Evolutionary conservation across 1,140 invertebrate species (phyloP).

Genomic region (Drosophila azteca): DNA sequence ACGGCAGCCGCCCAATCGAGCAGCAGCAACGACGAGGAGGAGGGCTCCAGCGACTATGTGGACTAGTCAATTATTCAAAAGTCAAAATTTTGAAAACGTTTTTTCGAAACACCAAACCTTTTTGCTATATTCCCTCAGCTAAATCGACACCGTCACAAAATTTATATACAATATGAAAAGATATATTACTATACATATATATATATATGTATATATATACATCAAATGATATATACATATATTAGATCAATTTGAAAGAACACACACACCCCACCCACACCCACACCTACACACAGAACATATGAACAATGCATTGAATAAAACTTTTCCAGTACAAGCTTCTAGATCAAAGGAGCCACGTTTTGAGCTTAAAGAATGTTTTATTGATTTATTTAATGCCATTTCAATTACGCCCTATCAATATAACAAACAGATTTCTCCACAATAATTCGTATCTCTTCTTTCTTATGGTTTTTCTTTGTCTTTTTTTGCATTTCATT

Average conservation of each 20-base stretch:
- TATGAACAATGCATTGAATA: slow-evolving; percentile 43
- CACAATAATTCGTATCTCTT: slow-evolving; percentile 63
- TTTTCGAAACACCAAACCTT: slow-evolving; percentile 35
- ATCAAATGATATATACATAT: background rate
- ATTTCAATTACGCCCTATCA: slow-evolving; percentile 76
- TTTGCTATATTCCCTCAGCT: slow-evolving; percentile 36
- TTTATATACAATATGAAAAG: slow-evolving; percentile 7
- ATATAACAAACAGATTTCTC: slow-evolving; percentile 81
- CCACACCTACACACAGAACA: slow-evolving; percentile 16
- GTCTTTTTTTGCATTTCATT: slow-evolving; percentile 13
- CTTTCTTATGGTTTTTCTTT: slow-evolving; percentile 19
- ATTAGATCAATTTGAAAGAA: slow-evolving; percentile 41
- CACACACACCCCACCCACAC: slow-evolving; percentile 17
- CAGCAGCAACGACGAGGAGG: slow-evolving; percentile 84
- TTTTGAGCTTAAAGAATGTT: slow-evolving; percentile 72
- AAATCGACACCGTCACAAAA: slow-evolving; percentile 58
- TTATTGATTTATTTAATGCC: slow-evolving; percentile 81
- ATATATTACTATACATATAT: slow-evolving; percentile 19
- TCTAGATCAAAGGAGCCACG: slow-evolving; percentile 37
- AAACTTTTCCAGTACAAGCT: slow-evolving; percentile 63
- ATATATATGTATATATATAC: slow-evolving; percentile 14
- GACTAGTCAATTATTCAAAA: slow-evolving; percentile 61
- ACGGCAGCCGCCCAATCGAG: slow-evolving; percentile 82
- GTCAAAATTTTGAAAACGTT: slow-evolving; percentile 1
- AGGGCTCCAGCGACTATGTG: slow-evolving; percentile 84